phyloP scores from a whole-genome alignment of 35 echinoderm and acorn worm genomes.

The Heliocidaris erythrogramma region DNA sequence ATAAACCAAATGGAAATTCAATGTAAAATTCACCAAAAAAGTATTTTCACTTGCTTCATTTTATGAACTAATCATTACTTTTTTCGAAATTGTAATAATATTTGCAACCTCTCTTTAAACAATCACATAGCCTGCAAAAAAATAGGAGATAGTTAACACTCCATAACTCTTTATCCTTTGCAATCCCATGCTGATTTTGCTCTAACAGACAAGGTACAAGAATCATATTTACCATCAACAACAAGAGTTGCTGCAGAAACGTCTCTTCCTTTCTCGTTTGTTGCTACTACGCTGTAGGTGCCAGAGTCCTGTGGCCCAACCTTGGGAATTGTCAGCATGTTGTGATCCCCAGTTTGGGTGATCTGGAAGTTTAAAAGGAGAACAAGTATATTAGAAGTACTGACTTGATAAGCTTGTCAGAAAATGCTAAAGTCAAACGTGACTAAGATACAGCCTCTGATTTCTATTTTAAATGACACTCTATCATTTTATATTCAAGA shows the following conservation, averaged over 20 bases:
- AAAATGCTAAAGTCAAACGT: too few species aligned
- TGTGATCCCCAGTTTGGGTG: conserved; percentile 50
- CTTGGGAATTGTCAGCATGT: conserved; percentile 64
- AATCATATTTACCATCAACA: conserved; percentile 59
- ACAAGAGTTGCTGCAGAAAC: conserved; percentile 67
- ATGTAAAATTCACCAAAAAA: neutral
- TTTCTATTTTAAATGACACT: too few species aligned
- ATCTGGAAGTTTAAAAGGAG: conserved; percentile 49
- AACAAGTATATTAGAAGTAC: neutral
- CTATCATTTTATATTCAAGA: too few species aligned
- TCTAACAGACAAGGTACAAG: neutral
- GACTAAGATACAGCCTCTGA: too few species aligned
- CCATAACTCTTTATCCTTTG: too few species aligned
- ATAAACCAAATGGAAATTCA: neutral
- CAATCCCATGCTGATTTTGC: too few species aligned
- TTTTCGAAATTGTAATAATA: too few species aligned
- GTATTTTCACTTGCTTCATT: neutral
- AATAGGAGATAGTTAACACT: too few species aligned
- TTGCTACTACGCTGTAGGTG: conserved; percentile 66
- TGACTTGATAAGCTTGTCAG: neutral
- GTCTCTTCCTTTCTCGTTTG: conserved; percentile 65
- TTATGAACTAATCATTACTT: neutral
- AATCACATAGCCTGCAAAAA: too few species aligned
- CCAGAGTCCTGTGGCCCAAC: conserved; percentile 68
- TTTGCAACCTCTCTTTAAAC: too few species aligned